Conservation (phyloP, 2,113 vertebrate genomes). For the Mobula birostris region DNA sequence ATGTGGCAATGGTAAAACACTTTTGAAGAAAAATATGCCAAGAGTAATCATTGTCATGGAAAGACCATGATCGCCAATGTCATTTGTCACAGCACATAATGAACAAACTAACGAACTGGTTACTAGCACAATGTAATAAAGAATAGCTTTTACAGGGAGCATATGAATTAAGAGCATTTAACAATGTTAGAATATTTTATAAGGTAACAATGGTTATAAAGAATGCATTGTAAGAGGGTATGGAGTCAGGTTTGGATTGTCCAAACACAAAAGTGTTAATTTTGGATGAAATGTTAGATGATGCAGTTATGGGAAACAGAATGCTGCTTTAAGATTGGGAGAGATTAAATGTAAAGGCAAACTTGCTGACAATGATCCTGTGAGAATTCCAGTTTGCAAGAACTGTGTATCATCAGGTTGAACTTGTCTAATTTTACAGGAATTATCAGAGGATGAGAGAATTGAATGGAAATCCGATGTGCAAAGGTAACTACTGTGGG, state of each 20-base stretch:
- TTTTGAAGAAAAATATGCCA: too few relatives aligned
- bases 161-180: not conserved
- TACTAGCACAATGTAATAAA: not conserved
- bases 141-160: not conserved
- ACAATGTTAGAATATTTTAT: not conserved
- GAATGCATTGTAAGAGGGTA: not conserved
- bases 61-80: too few relatives aligned
- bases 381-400: not conserved
- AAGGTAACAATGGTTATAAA: not conserved
- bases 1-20: too few relatives aligned
- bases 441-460: not conserved
- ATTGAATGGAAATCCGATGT: not conserved
- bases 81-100: too few relatives aligned
- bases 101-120: not conserved
- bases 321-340: not conserved
- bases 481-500: not conserved
- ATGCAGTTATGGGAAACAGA: not conserved
- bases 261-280: not conserved
- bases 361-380: not conserved
- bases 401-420: not conserved
- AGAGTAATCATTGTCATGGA: too few relatives aligned
- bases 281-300: too few relatives aligned
- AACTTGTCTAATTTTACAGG: not conserved
- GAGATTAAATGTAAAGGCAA: not conserved
- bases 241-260: too few relatives aligned